These are phyloP conservation scores for Morpho helenor DNA, from an alignment of 2,888 invertebrate genomes.

Conservation along the genomic window DNA sequence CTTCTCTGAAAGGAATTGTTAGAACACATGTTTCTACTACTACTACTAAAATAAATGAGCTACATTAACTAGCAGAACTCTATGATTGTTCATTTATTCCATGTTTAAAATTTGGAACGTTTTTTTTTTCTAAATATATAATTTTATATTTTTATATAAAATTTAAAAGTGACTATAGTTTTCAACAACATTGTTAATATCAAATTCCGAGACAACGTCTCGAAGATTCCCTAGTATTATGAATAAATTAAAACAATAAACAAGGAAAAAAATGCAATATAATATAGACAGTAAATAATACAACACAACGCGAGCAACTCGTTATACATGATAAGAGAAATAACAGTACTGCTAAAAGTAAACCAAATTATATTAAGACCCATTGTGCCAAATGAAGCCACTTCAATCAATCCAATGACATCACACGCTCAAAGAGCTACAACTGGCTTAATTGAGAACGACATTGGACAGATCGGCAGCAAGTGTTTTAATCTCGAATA, in stretches of 20 bases:
- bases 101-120: no score
- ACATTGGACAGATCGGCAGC: conserved; percentile 40
- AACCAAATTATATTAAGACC: conserved; percentile 1
- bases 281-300: conserved; percentile 10
- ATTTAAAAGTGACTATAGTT: no score
- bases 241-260: neutral
- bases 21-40: no score
- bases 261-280: conserved; percentile 1
- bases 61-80: no score
- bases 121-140: no score
- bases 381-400: conserved; percentile 45
- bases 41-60: no score
- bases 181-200: no score
- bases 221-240: neutral
- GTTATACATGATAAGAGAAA: neutral
- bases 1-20: no score
- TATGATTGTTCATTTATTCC: no score
- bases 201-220: no score
- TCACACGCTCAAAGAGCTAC: conserved; percentile 57
- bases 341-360: neutral
- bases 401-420: conserved; percentile 59
- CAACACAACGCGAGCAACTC: conserved; percentile 5
- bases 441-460: conserved; percentile 65
- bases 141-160: no score
- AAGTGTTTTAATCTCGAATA: conserved; percentile 54